A percentile compares a stretch with the other conserved stretches of the same genome.
phyloP scores from a whole-genome alignment of 2,113 vertebrate species.

The Pagrus major region DNA sequence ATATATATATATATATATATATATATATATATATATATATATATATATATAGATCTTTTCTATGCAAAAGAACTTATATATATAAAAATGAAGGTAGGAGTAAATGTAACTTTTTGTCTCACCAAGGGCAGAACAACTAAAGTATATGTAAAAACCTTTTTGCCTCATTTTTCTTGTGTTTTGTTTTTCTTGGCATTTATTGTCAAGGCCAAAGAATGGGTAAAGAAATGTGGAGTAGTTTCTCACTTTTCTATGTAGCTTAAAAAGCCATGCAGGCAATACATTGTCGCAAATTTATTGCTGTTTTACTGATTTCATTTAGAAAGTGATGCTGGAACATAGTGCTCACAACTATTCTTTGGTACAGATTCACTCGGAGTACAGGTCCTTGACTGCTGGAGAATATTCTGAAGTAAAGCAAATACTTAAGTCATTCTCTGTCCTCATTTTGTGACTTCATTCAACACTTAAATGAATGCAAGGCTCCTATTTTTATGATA shows the following conservation, averaged over 20 bases:
- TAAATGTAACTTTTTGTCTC: not conserved
- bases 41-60: too few relatives aligned
- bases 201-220: slow-evolving; percentile 5
- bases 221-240: not conserved
- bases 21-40: too few relatives aligned
- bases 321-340: not conserved
- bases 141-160: not conserved
- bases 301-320: not conserved
- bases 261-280: not conserved
- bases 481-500: not conserved
- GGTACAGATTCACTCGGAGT: not conserved
- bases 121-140: not conserved
- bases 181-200: not conserved
- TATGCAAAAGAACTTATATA: too few relatives aligned
- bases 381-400: not conserved
- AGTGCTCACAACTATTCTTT: not conserved
- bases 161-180: not conserved
- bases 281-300: not conserved
- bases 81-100: not conserved
- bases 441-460: not conserved
- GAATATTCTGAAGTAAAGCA: too few relatives aligned
- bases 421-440: not conserved
- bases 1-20: too few relatives aligned
- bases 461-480: not conserved
- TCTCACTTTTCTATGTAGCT: not conserved